phyloP scores from a whole-genome alignment of 92 coral and sea anemone species.

The Epizoanthus stellaris region DNA sequence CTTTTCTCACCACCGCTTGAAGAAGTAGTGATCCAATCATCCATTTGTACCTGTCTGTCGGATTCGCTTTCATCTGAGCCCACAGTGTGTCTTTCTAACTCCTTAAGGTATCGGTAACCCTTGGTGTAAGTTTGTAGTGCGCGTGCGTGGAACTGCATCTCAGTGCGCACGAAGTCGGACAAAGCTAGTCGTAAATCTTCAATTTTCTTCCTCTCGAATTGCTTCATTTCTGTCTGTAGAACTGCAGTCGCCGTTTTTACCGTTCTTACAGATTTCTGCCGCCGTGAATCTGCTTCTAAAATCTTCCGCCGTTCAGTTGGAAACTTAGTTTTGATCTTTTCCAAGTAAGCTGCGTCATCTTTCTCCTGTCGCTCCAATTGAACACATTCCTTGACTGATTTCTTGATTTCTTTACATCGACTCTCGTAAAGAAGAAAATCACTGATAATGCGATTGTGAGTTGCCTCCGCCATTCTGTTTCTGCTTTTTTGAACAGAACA shows the following conservation, averaged over 20 bases:
- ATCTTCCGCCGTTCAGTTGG: slow-evolving; percentile 72
- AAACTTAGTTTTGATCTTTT: slow-evolving; percentile 57
- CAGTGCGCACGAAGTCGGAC: slow-evolving; percentile 65
- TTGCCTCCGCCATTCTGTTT: slow-evolving; percentile 41
- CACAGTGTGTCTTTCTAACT: neutral
- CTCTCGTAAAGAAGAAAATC: slow-evolving; percentile 68
- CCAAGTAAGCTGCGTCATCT: slow-evolving; percentile 35
- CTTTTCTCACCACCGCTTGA: slow-evolving; percentile 25
- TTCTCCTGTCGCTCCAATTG: slow-evolving; percentile 64
- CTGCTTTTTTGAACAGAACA: slow-evolving; percentile 49
- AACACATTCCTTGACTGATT: slow-evolving; percentile 61
- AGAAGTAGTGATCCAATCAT: slow-evolving; percentile 39
- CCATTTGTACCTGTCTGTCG: neutral
- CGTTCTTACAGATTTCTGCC: slow-evolving; percentile 61
- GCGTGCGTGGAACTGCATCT: slow-evolving; percentile 86
- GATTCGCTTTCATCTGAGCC: neutral
- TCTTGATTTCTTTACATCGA: slow-evolving; percentile 71
- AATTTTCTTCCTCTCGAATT: slow-evolving; percentile 67
- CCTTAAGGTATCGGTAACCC: slow-evolving; percentile 58
- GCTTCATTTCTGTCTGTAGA: slow-evolving; percentile 63
- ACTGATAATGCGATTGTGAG: slow-evolving; percentile 50
- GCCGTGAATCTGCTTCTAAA: slow-evolving; percentile 68
- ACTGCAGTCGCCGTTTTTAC: slow-evolving; percentile 51
- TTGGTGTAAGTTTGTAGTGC: slow-evolving; percentile 82
- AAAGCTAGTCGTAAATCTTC: slow-evolving; percentile 63